Conservation (phyloP, 2,888 invertebrate genomes). For the Drosophila yooni region DNA sequence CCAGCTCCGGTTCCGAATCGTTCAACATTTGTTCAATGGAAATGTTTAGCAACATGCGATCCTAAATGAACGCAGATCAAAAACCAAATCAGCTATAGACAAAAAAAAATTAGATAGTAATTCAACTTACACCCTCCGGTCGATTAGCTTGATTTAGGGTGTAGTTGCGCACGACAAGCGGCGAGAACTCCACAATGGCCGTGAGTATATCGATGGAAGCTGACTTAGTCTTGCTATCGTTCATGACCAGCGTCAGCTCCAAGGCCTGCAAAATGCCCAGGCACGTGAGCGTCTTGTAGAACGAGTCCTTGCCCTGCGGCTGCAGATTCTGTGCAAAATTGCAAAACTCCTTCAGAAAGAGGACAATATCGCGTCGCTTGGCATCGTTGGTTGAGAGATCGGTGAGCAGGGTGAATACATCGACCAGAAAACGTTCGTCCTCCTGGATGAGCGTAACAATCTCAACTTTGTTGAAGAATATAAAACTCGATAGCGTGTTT, state of each 20-base stretch:
- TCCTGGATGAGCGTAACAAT: constrained; percentile 99
- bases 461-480: constrained; percentile 99
- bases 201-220: constrained; percentile 99
- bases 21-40: constrained; percentile 99
- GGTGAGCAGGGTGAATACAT: constrained; percentile 96
- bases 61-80: constrained; percentile 86
- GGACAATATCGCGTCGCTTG: constrained; percentile 96
- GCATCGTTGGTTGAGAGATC: constrained; percentile 93
- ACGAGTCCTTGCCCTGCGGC: constrained; percentile 97
- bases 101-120: neutral
- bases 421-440: constrained; percentile 97
- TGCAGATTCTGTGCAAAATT: constrained; percentile 99
- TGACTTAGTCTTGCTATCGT: constrained; percentile 97
- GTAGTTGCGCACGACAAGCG: constrained; percentile 98
- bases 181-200: constrained; percentile 99
- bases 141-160: constrained; percentile 95
- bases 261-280: constrained; percentile 95
- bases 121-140: constrained; percentile 91
- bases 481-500: constrained; percentile 98
- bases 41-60: constrained; percentile 96
- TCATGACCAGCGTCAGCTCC: constrained; percentile 95
- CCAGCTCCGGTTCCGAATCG: constrained; percentile 98
- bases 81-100: constrained; percentile 3
- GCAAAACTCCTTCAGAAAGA: constrained; percentile 99
- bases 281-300: constrained; percentile 97